A percentile compares a stretch with the other conserved stretches of the same genome.
phyloP scores from a whole-genome alignment of 2,113 vertebrate species.

The Castor canadensis region DNA sequence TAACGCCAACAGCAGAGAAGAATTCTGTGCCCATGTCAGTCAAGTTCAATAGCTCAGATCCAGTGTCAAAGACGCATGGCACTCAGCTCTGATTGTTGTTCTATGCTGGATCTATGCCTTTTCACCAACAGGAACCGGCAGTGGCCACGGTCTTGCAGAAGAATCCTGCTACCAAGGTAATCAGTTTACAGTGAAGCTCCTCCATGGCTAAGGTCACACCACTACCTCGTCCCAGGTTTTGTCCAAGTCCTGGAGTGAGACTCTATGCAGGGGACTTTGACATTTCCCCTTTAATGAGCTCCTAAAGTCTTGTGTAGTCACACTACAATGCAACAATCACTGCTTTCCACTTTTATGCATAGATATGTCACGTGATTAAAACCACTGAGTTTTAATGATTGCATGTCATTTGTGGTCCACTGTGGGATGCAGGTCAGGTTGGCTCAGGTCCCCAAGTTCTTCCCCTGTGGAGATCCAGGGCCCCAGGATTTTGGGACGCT shows the following conservation, averaged over 20 bases:
- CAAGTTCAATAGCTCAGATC: background rate
- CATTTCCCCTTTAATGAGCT: background rate
- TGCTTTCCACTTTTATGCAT: background rate
- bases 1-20: fast-evolving
- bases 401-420: background rate
- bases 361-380: background rate
- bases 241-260: background rate
- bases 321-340: background rate
- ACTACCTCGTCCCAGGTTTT: background rate
- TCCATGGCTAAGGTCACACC: background rate
- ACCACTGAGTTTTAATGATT: background rate
- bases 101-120: background rate
- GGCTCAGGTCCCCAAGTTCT: background rate
- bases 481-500: background rate
- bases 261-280: background rate
- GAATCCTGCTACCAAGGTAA: background rate
- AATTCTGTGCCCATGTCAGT: fast-evolving
- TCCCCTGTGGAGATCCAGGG: background rate
- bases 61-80: background rate
- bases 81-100: background rate
- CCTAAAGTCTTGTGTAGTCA: background rate
- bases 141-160: background rate
- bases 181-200: background rate
- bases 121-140: background rate
- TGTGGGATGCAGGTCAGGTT: background rate